Evolutionary conservation across 64 coral and sea anemone genomes (phyloP).

Genomic region (Exaiptasia diaphana): DNA sequence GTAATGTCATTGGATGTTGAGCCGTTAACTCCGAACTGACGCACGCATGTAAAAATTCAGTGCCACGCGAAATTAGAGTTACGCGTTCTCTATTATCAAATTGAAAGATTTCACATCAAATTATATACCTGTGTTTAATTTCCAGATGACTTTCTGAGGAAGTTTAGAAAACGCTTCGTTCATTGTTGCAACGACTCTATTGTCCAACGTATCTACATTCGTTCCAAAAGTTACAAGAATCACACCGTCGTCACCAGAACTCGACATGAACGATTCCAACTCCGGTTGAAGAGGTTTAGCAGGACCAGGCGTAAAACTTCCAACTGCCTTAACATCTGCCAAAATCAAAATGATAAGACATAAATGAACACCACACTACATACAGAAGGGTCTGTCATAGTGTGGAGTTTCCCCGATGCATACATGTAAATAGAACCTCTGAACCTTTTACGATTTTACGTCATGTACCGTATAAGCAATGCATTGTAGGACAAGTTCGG

Average conservation of each 20-base stretch:
- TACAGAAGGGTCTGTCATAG: neutral
- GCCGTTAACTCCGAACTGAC: neutral
- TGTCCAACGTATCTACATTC: conserved; percentile 5
- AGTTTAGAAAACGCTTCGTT: conserved; percentile 44
- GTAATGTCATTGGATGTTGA: neutral
- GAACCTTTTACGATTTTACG: neutral
- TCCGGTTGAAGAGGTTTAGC: conserved; percentile 44
- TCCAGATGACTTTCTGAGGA: conserved; percentile 57
- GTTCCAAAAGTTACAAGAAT: conserved; percentile 59
- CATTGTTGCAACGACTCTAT: conserved; percentile 1
- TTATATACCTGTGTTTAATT: neutral
- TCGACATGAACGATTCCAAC: conserved; percentile 26
- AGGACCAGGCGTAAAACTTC: conserved; percentile 21
- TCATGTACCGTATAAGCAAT: neutral
- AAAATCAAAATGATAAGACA: neutral
- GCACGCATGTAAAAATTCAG: neutral
- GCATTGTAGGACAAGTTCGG: neutral
- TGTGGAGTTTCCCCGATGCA: neutral
- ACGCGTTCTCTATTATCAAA: neutral
- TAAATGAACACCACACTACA: neutral
- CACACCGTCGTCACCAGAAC: conserved; percentile 47
- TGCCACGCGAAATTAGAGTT: neutral
- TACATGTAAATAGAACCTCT: too few relatives aligned
- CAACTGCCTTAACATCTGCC: conserved; percentile 29
- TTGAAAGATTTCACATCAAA: neutral